Percentiles rank a stretch among this genome's conserved stretches.
Conservation (phyloP, 2,888 invertebrate species). For the Campoplex nolae region DNA sequence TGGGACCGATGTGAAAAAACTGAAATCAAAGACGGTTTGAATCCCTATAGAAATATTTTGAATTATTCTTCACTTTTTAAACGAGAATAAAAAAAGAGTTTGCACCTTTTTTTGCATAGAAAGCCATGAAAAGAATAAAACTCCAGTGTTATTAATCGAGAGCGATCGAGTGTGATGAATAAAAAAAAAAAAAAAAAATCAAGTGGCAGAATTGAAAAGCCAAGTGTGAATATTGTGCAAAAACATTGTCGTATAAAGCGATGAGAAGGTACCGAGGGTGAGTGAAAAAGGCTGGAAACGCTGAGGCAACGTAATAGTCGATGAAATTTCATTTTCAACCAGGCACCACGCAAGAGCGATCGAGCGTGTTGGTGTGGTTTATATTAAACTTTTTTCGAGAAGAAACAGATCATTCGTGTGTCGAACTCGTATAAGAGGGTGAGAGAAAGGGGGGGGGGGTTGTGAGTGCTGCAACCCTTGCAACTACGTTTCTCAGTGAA, state of each 20-base stretch:
- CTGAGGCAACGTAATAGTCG: not conserved
- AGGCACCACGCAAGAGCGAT: conserved; percentile 27
- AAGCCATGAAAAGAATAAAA: no score
- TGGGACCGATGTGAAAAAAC: not conserved
- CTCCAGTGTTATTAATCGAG: not conserved
- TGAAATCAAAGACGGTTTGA: not conserved
- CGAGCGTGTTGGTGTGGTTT: conserved; percentile 28
- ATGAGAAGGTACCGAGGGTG: not conserved
- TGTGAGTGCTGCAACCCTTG: not conserved
- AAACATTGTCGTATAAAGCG: not conserved
- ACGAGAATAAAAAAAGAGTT: not conserved
- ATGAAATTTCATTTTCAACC: conserved; percentile 26
- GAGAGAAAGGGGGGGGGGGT: no score
- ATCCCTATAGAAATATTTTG: not conserved
- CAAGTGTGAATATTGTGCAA: conserved; percentile 27
- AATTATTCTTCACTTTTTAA: not conserved
- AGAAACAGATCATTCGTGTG: not conserved
- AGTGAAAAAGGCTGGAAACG: conserved; percentile 5
- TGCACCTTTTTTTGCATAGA: not conserved
- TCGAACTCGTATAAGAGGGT: not conserved
- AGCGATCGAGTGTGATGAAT: conserved; percentile 6
- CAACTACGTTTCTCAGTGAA: not conserved
- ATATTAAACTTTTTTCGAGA: conserved; percentile 24
- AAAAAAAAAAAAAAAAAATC: not conserved
- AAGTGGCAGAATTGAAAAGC: conserved; percentile 6